Percentiles rank a stretch among this genome's conserved stretches.
Evolutionary conservation across 2,888 invertebrate genomes (phyloP).

Genomic region (Galerucella pusilla): DNA sequence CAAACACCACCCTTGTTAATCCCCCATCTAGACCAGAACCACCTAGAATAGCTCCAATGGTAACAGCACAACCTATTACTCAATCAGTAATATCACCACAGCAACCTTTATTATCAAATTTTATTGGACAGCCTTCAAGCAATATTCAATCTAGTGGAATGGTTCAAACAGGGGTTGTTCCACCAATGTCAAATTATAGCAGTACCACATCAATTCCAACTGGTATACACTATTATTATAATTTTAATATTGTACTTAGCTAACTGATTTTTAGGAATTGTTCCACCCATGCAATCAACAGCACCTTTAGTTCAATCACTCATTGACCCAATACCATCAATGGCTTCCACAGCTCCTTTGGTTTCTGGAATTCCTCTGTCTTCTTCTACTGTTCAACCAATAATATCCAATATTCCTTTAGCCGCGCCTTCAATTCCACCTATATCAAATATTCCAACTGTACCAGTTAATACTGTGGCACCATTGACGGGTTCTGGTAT

Average conservation of each 20-base stretch:
- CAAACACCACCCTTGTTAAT: conserved; percentile 56
- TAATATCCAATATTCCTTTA: conserved; percentile 6
- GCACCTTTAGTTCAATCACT: conserved; percentile 49
- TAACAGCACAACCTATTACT: conserved; percentile 20
- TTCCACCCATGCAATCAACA: conserved; percentile 66
- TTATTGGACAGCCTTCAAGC: conserved; percentile 38
- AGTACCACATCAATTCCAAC: conserved; percentile 37
- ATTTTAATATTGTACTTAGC: conserved; percentile 3
- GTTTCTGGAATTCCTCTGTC: conserved; percentile 31
- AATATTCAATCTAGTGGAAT: conserved; percentile 32
- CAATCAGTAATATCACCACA: conserved; percentile 39
- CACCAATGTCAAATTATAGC: conserved; percentile 44
- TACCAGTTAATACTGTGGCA: conserved; percentile 39
- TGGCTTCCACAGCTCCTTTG: conserved; percentile 30
- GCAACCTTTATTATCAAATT: conserved; percentile 38
- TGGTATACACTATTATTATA: conserved; percentile 27
- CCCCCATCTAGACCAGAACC: conserved; percentile 62
- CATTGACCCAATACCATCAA: conserved; percentile 41
- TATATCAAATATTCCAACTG: conserved; percentile 5
- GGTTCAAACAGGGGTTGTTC: conserved; percentile 38
- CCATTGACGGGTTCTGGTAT: conserved; percentile 30
- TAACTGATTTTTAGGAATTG: conserved; percentile 64
- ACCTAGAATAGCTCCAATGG: conserved; percentile 56
- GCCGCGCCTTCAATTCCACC: conserved; percentile 17
- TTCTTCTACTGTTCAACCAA: conserved; percentile 34